A percentile compares a stretch with the other conserved stretches of the same genome.
Evolutionary conservation across 2,797 vertebrate genomes (phyloP).

Genomic region (Myoxocephalus aenaeus): DNA sequence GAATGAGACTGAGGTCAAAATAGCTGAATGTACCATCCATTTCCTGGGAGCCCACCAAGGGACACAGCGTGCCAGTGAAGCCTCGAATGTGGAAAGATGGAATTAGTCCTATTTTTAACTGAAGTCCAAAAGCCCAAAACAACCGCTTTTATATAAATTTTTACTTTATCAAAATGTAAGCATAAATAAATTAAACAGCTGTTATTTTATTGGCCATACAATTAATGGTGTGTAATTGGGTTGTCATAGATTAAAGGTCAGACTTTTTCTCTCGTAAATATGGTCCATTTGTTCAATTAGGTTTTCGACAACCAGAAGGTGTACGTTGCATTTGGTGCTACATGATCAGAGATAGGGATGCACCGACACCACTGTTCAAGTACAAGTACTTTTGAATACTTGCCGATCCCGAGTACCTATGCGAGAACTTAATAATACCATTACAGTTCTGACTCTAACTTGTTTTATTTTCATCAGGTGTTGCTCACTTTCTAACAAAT

Average conservation of each 20-base stretch:
- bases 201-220: not conserved
- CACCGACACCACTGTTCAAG: too few species aligned
- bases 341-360: too few species aligned
- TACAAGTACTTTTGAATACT: not conserved
- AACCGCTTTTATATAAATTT: not conserved
- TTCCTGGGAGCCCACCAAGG: not conserved
- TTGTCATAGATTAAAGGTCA: not conserved
- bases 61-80: not conserved
- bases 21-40: not conserved
- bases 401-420: not conserved
- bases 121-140: not conserved
- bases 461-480: too few species aligned
- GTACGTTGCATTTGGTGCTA: too few species aligned
- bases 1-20: slow-evolving; percentile 9
- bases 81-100: not conserved
- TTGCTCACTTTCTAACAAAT: too few species aligned
- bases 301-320: not conserved
- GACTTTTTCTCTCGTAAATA: not conserved
- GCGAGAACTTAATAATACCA: not conserved
- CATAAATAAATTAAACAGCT: not conserved
- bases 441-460: too few species aligned
- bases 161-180: not conserved
- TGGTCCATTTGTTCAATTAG: not conserved
- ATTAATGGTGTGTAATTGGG: not conserved
- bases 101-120: slow-evolving; percentile 7